Base-by-base conservation (phyloP, 2,113 vertebrate genomes). In the Machaerirhynchus nigripectus region DNA sequence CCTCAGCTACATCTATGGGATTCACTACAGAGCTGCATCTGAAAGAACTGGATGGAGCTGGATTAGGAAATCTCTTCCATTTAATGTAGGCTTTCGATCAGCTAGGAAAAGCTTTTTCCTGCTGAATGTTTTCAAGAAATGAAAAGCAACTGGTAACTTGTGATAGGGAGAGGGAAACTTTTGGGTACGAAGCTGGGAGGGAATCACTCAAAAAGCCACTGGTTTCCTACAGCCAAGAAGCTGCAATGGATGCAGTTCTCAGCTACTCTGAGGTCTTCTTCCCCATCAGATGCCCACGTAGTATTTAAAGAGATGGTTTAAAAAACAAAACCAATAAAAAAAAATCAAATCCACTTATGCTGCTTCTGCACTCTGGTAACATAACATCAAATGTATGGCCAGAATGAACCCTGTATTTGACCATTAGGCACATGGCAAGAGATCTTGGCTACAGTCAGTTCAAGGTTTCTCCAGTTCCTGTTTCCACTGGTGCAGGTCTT, bases 401-500 rank as follows among this genome's bases (percentile, higher is more conserved):
- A 77, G 83, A 93, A 73, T 60, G 57, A 91, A 90, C 42, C 80
- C 92, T 91, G 78, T 60, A 2, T 64, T 20, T 47, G 69, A 93
- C 77, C 46, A 3, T 44, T 27, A 89, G 67, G 65, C 78, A 73
- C 64, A 39, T 16, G 47, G 82, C 61, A 92, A 47, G 52, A 90
- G 71, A 73, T 37, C n/a, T 30, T 35, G 57, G 75, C 68, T 79
- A 87, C 70, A 80, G 61, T 50, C 80, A 91, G 46, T 40, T 89
- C 86, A 88, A 76, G 81, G 59, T 47, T 95, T 65, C 59, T 86
- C 75, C 85, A 89, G 85, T 78, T 92, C 57, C 87, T 52, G 31
- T 67, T 95, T 86, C 93, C 90, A 93, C 63, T 73, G 50, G 69
- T 60, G 57, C 64, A 88, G 63, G 63, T 73, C 60, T 92, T 87